Conservation (phyloP, 1,140 invertebrate genomes). For the Scaptomyza montana region DNA sequence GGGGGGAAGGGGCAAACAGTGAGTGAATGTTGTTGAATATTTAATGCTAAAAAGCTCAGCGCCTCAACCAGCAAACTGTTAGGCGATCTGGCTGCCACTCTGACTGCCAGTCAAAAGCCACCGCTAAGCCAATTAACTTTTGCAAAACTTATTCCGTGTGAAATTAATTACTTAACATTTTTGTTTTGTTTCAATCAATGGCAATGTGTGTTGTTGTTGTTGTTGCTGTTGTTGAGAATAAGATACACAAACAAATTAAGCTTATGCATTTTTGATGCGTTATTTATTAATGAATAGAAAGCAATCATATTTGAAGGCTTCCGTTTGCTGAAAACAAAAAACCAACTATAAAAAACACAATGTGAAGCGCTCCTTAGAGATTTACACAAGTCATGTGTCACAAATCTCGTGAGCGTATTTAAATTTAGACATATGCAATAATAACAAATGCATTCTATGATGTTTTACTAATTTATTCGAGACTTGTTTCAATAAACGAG, state of each 20-base stretch:
- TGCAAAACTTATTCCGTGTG: constrained; percentile 76
- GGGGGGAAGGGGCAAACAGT: neutral
- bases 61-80: neutral
- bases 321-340: too few relatives aligned
- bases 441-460: too few relatives aligned
- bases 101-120: constrained; percentile 62
- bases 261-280: constrained; percentile 54
- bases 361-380: too few relatives aligned
- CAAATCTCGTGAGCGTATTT: too few relatives aligned
- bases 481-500: too few relatives aligned
- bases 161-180: constrained; percentile 69
- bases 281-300: constrained; percentile 47
- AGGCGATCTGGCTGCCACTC: neutral
- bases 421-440: too few relatives aligned
- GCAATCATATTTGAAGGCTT: neutral
- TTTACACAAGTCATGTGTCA: too few relatives aligned
- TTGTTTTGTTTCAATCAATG: constrained; percentile 46
- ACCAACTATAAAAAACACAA: constrained; percentile 15
- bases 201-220: constrained; percentile 2
- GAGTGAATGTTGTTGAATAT: constrained; percentile 54
- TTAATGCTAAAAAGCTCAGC: constrained; percentile 47
- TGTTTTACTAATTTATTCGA: too few relatives aligned
- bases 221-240: constrained; percentile 12
- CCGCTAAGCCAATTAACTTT: constrained; percentile 71
- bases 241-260: constrained; percentile 53